A percentile compares a stretch with the other conserved stretches of the same genome.
Evolutionary conservation across 2,797 vertebrate genomes (phyloP).

Genomic region (Pipistrellus kuhlii): DNA sequence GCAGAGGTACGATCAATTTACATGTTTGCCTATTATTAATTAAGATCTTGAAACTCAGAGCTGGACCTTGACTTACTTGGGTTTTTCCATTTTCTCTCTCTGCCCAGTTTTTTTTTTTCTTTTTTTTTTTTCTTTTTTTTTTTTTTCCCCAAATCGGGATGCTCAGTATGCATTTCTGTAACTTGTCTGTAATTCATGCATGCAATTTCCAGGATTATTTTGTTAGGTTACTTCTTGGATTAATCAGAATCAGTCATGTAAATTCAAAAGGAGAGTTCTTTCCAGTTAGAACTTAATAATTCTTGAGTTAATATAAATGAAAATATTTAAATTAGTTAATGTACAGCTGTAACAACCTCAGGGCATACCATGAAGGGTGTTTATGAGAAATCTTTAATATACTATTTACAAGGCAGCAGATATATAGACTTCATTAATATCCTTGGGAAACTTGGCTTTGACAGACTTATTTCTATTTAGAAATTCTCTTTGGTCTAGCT

Average conservation of each 20-base stretch:
- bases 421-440: constrained; percentile 32
- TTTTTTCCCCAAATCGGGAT: background rate
- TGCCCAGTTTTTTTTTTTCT: background rate
- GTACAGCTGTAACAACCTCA: background rate
- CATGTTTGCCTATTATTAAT: no score
- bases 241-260: background rate
- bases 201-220: background rate
- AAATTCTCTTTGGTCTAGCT: constrained; percentile 58
- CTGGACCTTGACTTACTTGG: background rate
- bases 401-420: background rate
- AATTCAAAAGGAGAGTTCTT: constrained; percentile 32
- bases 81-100: background rate
- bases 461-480: constrained; percentile 64
- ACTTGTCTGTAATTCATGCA: background rate
- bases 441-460: constrained; percentile 1
- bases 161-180: background rate
- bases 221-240: background rate
- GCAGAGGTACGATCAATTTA: no score
- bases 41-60: background rate
- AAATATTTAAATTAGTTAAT: constrained; percentile 51
- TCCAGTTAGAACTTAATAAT: background rate
- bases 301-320: constrained; percentile 52
- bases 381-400: constrained; percentile 44
- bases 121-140: background rate
- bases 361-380: background rate